Conservation (phyloP, 1,140 invertebrate species). For the Bicyclus anynana region DNA sequence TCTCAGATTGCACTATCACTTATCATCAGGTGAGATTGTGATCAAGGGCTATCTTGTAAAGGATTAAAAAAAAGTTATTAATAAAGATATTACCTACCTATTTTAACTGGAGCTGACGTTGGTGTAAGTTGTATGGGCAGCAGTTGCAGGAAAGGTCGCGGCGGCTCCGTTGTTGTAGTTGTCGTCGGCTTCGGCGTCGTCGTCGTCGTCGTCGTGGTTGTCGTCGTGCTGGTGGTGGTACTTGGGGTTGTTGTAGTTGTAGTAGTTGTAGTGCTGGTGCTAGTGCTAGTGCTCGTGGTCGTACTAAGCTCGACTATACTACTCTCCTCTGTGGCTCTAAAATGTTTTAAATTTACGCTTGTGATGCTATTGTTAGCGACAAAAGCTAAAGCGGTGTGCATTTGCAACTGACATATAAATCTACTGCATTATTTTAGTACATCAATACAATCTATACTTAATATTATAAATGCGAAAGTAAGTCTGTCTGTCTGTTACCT, state of each 20-base stretch:
- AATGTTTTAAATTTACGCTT: constrained; percentile 29
- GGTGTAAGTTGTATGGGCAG: constrained; percentile 60
- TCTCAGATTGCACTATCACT: too few species aligned
- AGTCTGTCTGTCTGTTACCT: too few species aligned
- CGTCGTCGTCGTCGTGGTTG: constrained; percentile 58
- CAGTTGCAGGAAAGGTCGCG: constrained; percentile 58
- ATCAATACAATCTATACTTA: too few species aligned
- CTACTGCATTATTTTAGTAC: too few species aligned
- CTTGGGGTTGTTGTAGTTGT: constrained; percentile 68
- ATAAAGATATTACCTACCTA: constrained; percentile 31
- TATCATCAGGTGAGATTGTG: too few species aligned
- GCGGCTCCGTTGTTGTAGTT: constrained; percentile 60
- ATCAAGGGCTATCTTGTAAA: too few species aligned
- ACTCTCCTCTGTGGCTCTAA: constrained; percentile 41
- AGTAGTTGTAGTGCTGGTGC: constrained; percentile 31
- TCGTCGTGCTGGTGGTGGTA: constrained; percentile 67
- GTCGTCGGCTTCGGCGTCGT: constrained; percentile 54
- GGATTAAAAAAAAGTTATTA: too few species aligned
- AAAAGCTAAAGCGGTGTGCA: constrained; percentile 18
- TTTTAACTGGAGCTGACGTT: constrained; percentile 48
- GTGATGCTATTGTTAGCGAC: constrained; percentile 16
- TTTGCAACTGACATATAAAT: background rate
- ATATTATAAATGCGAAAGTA: too few species aligned
- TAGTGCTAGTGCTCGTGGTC: constrained; percentile 74
- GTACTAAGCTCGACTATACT: constrained; percentile 43